These are phyloP conservation scores for Phenganax marumi DNA, from an alignment of 92 coral and sea anemone species.

Conservation along the genomic window DNA sequence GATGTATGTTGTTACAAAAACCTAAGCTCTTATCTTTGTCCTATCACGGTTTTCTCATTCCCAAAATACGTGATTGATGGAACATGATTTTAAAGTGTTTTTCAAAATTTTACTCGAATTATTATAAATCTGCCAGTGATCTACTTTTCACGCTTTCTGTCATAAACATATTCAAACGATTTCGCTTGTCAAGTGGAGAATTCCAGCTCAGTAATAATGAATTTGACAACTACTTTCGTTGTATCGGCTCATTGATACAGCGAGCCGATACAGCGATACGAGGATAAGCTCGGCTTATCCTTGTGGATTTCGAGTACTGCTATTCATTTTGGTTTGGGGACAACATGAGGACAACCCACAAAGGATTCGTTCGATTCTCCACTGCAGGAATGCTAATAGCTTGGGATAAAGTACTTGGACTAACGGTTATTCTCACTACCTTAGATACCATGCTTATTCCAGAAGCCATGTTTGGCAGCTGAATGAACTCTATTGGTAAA, in stretches of 20 bases:
- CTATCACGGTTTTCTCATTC: too few species aligned
- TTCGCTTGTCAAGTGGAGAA: too few species aligned
- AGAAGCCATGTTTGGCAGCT: conserved; percentile 84
- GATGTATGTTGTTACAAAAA: not conserved
- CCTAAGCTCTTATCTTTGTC: conserved; percentile 63
- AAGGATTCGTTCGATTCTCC: conserved; percentile 80
- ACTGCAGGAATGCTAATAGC: conserved; percentile 84
- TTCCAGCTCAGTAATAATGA: too few species aligned
- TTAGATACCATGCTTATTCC: conserved; percentile 84
- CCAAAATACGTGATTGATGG: too few species aligned
- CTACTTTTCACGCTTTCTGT: too few species aligned
- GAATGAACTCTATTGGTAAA: conserved; percentile 69
- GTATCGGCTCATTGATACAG: too few species aligned
- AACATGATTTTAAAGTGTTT: too few species aligned
- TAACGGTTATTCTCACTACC: conserved; percentile 76
- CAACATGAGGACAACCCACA: too few species aligned
- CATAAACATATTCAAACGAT: too few species aligned
- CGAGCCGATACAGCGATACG: too few species aligned
- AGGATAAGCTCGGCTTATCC: conserved; percentile 61
- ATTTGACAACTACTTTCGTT: conserved; percentile 68
- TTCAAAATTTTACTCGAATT: too few species aligned
- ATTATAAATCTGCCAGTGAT: too few species aligned
- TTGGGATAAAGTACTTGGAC: conserved; percentile 87
- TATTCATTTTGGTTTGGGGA: conserved; percentile 78
- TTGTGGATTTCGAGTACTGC: conserved; percentile 70